Evolutionary conservation across 2,797 vertebrate genomes (phyloP).

Genomic region (Mormyrops attenuatus): DNA sequence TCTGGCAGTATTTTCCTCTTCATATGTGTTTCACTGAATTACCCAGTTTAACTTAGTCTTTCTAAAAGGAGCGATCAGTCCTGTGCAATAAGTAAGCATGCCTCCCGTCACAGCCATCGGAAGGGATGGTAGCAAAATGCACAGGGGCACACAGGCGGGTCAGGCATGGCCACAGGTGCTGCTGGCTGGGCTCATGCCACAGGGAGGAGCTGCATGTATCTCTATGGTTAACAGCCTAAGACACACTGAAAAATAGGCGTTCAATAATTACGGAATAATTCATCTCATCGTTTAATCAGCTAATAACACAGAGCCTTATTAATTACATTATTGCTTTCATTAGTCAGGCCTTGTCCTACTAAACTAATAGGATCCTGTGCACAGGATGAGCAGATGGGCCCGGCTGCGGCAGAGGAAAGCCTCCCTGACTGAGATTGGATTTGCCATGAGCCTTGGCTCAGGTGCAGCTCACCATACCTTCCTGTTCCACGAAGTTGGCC

Average conservation of each 20-base stretch:
- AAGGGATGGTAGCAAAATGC: not conserved
- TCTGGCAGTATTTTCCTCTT: not conserved
- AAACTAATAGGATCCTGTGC: not conserved
- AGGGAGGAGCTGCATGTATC: not conserved
- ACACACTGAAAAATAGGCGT: constrained; percentile 49
- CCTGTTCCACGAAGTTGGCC: constrained; percentile 48
- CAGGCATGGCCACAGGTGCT: not conserved
- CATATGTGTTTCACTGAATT: not conserved
- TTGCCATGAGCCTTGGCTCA: constrained; percentile 6
- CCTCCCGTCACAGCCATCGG: not conserved
- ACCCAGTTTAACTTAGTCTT: not conserved
- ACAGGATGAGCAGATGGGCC: not conserved
- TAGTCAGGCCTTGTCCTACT: constrained; percentile 20
- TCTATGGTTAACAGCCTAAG: constrained; percentile 25
- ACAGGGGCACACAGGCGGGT: not conserved
- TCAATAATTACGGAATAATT: constrained; percentile 69
- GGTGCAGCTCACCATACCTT: constrained; percentile 56
- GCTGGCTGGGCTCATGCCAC: not conserved
- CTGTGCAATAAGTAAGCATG: not conserved
- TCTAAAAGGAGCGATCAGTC: not conserved
- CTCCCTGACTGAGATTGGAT: not conserved
- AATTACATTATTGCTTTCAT: constrained; percentile 62
- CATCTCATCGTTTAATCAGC: constrained; percentile 65
- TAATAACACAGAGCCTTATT: constrained; percentile 64
- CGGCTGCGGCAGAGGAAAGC: not conserved